Evolutionary conservation across 2,113 vertebrate species (phyloP), one percentile per base, ranked within the genome.

Genomic region (Albula goreensis): DNA sequence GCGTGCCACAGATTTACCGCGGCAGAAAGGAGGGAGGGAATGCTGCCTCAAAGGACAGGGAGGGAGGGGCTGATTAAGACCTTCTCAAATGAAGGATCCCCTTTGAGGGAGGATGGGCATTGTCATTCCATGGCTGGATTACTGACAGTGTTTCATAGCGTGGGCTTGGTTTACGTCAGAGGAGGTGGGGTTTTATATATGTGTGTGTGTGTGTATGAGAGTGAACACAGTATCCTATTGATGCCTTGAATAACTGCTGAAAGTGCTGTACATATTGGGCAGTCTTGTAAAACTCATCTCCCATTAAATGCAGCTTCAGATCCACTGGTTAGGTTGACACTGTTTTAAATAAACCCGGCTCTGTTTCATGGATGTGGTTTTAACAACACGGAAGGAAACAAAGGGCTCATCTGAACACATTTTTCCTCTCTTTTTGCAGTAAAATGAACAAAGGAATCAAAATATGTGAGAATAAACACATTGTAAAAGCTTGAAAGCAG

Each of bases 401-500:
- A 85, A 56, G 70, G 2, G 9, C 8, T 9, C 70, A 74, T 81
- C 82, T 85, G 83, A 87, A 57, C 66, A 53, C 4, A 11, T 17
- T 31, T 10, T 56, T 87, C 88, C 81, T 78, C 51, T 86, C 77
- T 60, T 41, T 11, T 19, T 22, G 41, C 31, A 50, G 86, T 79
- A 52, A 50, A 31, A 0, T n/a, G 53, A 15, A 79, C n/a, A 85
- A 49, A 79, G 79, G 83, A 31, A 90, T 88, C 81, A 86, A 87
- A 89, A 81, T 51, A 78, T 53, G 50, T 66, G 66, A 86, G 84
- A 74, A 74, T 50, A 83, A 57, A 60, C 12, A 83, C 25, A 83
- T 74, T 17, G 81, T 49, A 82, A 79, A 87, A 52, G 87, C 81
- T 85, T 88, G 85, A 88, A 87, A 89, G 83, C 78, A 15, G 17